Percentiles rank a stretch among this genome's conserved stretches.
phyloP scores from a whole-genome alignment of 2,113 vertebrate genomes.

The Hyperoodon ampullatus region DNA sequence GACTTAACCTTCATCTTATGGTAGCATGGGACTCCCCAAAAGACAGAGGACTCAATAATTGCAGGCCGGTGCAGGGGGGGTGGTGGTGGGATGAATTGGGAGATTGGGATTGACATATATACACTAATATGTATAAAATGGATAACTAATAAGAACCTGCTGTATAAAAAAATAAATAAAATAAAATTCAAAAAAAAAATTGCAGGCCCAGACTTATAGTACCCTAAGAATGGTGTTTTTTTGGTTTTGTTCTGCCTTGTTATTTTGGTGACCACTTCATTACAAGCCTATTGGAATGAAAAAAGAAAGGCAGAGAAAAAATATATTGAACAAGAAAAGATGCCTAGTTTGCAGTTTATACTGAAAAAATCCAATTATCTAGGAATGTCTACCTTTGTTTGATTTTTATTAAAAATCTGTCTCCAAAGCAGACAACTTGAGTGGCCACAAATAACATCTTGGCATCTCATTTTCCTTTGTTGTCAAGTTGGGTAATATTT shows the following conservation, averaged over 20 bases:
- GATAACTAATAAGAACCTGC: no score
- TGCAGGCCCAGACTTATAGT: neutral
- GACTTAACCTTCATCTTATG: neutral
- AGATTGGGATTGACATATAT: no score
- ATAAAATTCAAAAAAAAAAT: neutral
- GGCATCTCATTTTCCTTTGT: neutral
- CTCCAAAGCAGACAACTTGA: neutral
- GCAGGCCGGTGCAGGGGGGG: neutral
- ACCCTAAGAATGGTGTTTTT: neutral
- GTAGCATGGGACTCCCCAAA: neutral
- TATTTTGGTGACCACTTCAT: neutral
- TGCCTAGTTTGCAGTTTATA: neutral
- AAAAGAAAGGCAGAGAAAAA: neutral
- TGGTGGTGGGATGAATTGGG: no score
- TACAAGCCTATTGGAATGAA: neutral
- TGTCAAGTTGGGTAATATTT: neutral
- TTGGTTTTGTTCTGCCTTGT: neutral
- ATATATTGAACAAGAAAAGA: neutral
- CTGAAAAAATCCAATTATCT: neutral
- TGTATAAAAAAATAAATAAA: no score
- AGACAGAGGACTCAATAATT: neutral
- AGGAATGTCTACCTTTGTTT: neutral
- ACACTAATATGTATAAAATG: no score
- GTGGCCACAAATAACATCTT: neutral
- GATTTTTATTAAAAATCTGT: neutral